Conservation (phyloP, 2,113 vertebrate species). For the Puntigrus tetrazona region DNA sequence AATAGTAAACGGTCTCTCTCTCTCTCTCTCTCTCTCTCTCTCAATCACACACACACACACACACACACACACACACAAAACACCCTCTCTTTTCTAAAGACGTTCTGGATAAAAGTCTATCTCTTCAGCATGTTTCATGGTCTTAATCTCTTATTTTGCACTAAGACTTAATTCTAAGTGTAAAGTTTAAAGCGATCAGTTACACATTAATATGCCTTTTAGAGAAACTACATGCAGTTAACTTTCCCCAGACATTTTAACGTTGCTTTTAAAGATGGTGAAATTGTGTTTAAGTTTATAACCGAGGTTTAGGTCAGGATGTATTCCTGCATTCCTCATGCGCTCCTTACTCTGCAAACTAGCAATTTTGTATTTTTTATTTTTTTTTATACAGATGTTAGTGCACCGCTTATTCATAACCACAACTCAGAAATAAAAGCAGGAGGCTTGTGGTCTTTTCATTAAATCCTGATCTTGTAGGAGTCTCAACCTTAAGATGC, state of each 20-base stretch:
- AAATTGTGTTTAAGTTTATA: not conserved
- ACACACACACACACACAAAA: not conserved
- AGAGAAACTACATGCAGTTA: not conserved
- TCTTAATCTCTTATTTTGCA: conserved; percentile 26
- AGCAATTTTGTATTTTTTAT: not conserved
- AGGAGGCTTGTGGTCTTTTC: not conserved
- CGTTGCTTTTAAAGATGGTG: not conserved
- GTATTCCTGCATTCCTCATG: not conserved
- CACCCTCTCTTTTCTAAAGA: not conserved
- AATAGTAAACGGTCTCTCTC: conserved; percentile 50
- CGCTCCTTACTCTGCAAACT: not conserved
- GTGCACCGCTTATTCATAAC: not conserved
- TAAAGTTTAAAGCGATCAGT: not conserved
- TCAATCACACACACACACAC: not conserved
- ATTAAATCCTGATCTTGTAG: conserved; percentile 12
- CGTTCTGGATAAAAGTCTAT: not conserved
- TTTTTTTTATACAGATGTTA: not conserved
- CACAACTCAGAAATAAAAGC: not conserved
- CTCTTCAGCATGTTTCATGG: conserved; percentile 17
- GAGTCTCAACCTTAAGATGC: conserved; percentile 2
- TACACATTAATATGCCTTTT: conserved; percentile 5
- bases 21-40: conserved; percentile 46
- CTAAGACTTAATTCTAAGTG: not conserved
- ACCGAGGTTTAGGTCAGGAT: not conserved
- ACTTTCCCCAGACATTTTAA: not conserved